A percentile compares a stretch with the other conserved stretches of the same genome.
Conservation (phyloP, 2,113 vertebrate species). For the Megaptera novaeangliae region DNA sequence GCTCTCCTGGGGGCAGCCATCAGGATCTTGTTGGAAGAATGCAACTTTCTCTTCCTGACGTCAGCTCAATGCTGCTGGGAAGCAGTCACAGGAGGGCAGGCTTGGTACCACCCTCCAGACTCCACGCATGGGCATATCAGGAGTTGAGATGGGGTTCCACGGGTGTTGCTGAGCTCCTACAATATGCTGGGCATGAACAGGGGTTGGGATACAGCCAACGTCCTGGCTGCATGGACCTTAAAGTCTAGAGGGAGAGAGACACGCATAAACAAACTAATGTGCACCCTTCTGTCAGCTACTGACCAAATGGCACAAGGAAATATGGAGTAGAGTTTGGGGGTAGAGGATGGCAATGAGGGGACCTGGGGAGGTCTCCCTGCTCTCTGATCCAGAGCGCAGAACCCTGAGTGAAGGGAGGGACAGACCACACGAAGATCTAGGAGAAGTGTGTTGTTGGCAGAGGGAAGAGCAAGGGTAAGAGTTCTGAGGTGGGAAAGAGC, state of each 20-base stretch:
- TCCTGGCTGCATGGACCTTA: background rate
- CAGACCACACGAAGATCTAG: background rate
- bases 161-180: background rate
- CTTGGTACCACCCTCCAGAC: background rate
- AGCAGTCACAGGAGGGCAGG: background rate
- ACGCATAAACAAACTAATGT: background rate
- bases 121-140: background rate
- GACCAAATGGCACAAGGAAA: background rate
- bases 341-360: background rate
- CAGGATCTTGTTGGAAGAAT: background rate
- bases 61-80: background rate
- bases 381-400: background rate
- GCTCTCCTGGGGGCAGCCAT: too few species aligned
- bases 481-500: background rate
- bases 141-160: background rate
- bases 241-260: background rate
- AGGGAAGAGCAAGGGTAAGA: background rate
- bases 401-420: background rate
- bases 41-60: background rate
- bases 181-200: accelerated
- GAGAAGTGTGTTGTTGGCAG: background rate
- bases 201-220: background rate
- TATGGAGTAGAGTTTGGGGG: background rate
- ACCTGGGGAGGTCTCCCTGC: too few species aligned
- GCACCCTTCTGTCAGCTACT: background rate